phyloP scores from a whole-genome alignment of 1,140 invertebrate species.

The Matsumurasca onukii region DNA sequence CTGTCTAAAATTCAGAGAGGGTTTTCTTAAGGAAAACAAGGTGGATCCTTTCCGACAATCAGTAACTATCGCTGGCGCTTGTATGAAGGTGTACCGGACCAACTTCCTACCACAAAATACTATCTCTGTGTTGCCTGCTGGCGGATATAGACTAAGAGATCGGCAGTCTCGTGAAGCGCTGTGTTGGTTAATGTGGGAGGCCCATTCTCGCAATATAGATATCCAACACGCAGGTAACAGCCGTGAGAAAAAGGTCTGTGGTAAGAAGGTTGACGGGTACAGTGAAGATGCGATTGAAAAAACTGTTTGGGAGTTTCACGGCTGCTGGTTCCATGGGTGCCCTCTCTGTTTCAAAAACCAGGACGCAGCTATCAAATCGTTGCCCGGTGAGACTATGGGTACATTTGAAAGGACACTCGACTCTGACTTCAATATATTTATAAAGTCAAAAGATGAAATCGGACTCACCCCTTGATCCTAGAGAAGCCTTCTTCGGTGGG shows the following conservation, averaged over 20 bases:
- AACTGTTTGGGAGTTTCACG: too few species aligned
- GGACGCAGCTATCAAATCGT: conserved; percentile 38
- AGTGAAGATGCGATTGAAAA: neutral
- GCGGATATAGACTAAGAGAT: neutral
- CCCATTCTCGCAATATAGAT: neutral
- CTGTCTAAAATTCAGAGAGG: conserved; percentile 1
- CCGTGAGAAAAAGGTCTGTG: neutral
- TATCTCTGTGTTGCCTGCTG: neutral
- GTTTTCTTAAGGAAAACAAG: neutral
- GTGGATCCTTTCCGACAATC: neutral
- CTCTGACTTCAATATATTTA: too few species aligned
- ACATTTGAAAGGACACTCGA: too few species aligned
- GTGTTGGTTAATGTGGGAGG: neutral
- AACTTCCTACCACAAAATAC: neutral
- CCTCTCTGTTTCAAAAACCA: neutral
- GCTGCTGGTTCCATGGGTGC: neutral
- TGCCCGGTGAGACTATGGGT: too few species aligned
- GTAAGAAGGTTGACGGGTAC: neutral
- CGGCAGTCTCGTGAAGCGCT: neutral
- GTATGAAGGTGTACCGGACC: neutral
- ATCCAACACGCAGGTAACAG: neutral
- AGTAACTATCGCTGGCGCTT: neutral
- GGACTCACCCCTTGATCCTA: too few species aligned
- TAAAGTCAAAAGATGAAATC: too few species aligned
- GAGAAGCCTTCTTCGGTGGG: too few species aligned